Evolutionary conservation across 2,888 invertebrate species (phyloP).

Genomic region (Marronus borbonicus): DNA sequence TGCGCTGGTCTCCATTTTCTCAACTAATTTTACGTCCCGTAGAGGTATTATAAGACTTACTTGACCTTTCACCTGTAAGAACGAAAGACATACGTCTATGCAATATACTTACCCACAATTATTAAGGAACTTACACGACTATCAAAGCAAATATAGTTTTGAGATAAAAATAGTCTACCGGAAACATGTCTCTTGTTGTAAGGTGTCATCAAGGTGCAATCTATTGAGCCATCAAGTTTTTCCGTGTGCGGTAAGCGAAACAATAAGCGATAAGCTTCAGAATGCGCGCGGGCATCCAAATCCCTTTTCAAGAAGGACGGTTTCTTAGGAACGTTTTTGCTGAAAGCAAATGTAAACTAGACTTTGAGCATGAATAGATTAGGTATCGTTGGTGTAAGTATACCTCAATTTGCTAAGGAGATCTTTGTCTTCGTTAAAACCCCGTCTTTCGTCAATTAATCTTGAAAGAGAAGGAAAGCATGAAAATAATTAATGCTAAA

Average conservation of each 20-base stretch:
- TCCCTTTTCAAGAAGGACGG: slow-evolving; percentile 94
- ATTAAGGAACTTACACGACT: slow-evolving; percentile 82
- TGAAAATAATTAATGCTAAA: slow-evolving; percentile 47
- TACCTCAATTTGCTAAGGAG: slow-evolving; percentile 85
- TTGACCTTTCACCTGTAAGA: slow-evolving; percentile 79
- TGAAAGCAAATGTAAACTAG: slow-evolving; percentile 61
- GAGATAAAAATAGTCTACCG: slow-evolving; percentile 92
- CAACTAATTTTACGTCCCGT: slow-evolving; percentile 83
- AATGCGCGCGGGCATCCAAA: slow-evolving; percentile 94
- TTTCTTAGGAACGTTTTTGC: slow-evolving; percentile 91
- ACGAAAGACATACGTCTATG: neutral
- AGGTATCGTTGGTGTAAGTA: slow-evolving; percentile 21
- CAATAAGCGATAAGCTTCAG: slow-evolving; percentile 89
- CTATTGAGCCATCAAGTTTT: slow-evolving; percentile 94
- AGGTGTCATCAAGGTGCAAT: slow-evolving; percentile 94
- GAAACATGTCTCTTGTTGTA: slow-evolving; percentile 92
- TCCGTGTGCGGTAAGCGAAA: slow-evolving; percentile 91
- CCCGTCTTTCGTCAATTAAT: slow-evolving; percentile 92
- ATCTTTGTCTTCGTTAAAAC: slow-evolving; percentile 91
- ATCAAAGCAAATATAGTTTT: slow-evolving; percentile 96
- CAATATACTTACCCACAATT: neutral
- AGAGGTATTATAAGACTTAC: slow-evolving; percentile 93
- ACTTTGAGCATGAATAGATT: too few species aligned
- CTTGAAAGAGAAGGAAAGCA: slow-evolving; percentile 70
- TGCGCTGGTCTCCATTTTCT: slow-evolving; percentile 81